These are phyloP conservation scores for Tuta absoluta DNA, from an alignment of 2,888 invertebrate species.

Conservation along the genomic window DNA sequence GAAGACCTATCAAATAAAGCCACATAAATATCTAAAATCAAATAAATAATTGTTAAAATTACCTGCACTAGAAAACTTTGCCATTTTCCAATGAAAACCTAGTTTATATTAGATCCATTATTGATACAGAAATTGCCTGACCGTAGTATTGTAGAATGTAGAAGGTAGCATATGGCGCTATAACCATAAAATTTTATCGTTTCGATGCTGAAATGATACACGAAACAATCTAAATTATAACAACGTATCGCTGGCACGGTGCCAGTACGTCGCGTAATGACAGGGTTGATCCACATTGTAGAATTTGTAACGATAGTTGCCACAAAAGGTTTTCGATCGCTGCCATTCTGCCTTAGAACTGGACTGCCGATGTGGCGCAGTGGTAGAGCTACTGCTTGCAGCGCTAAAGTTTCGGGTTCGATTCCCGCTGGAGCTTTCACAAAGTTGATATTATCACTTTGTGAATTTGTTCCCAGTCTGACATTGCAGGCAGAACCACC, in stretches of 20 bases:
- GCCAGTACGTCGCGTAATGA: slow-evolving; percentile 72
- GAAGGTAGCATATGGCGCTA: slow-evolving; percentile 64
- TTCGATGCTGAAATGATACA: slow-evolving; percentile 79
- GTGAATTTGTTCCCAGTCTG: no score
- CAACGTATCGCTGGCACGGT: slow-evolving; percentile 62
- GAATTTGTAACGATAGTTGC: slow-evolving; percentile 63
- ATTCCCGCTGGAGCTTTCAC: no score
- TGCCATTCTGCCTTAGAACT: background rate
- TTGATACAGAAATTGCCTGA: background rate
- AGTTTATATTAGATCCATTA: background rate
- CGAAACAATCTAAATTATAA: slow-evolving; percentile 79
- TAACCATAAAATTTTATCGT: slow-evolving; percentile 79
- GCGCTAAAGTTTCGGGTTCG: no score
- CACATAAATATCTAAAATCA: no score
- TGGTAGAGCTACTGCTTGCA: no score
- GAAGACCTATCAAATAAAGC: no score
- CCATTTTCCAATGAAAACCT: background rate
- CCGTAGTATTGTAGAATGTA: slow-evolving; percentile 35
- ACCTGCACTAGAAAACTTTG: no score
- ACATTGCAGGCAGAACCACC: no score
- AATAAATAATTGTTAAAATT: background rate
- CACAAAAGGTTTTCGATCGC: slow-evolving; percentile 36
- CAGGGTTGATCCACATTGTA: slow-evolving; percentile 67
- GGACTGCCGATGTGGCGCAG: no score
- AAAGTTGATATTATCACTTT: no score